Evolutionary conservation across 2,888 invertebrate species (phyloP), one percentile per base, ranked within the genome.

Genomic region (Agonum fuliginosum): DNA sequence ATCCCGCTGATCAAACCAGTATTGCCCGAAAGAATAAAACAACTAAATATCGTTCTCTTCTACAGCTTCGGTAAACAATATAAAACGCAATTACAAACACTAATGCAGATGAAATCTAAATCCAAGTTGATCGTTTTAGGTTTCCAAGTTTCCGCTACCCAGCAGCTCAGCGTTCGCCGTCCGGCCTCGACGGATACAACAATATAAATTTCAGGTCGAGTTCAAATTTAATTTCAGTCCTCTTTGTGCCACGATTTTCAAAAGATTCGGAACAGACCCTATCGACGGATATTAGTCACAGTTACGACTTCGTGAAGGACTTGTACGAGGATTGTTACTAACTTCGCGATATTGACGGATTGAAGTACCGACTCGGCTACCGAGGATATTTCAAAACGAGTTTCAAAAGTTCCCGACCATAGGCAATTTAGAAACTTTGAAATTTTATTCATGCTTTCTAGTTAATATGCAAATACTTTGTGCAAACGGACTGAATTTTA

Each of bases 141-240:
- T 34, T 62, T 62, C 58, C 58, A 30, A 12, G 58, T 62, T 14
- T 17, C 8, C 27, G 58, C 8, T 30, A 30, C 30, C 58, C 8
- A 30, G 17, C 3, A 62, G 58, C 30, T 14, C 4, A 30, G n/a
- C 54, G 30, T 14, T 17, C 27, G 8, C 58, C 3, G 17, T 54
- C 54, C 54, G 54, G 37, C n/a, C 37, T 48, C 48, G 5, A 24
- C 27, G 58, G 30, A 62, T 30, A 62, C 58, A 62, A 62, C 58
- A 62, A 62, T 62, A 62, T 62, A 62, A 62, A 62, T 30, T 62
- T 62, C 58, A 41, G 20, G 41, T 73, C 54, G 19, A 41, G 54
- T 22, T 71, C 37, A 58, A 41, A 58, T 54, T 58, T 54, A 73
- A 58, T 73, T 54, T 58, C 73, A 58, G 72, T 41, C 41, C 58